Percentiles rank a stretch among this genome's conserved stretches.
These are phyloP conservation scores for Papilio glaucus DNA, from an alignment of 1,140 invertebrate species.

Conservation along the genomic window DNA sequence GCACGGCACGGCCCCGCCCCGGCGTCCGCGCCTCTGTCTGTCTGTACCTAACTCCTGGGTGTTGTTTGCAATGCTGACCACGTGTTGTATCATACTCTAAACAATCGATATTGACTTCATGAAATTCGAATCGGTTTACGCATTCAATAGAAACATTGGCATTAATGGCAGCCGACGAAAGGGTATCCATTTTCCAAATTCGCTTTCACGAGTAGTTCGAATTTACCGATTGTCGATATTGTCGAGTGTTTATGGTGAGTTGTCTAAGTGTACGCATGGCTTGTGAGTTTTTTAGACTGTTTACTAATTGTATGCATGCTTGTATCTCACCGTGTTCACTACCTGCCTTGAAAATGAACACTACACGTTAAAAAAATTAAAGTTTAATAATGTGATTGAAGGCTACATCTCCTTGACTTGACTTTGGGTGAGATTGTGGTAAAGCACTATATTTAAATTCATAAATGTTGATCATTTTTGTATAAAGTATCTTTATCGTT, in stretches of 20 bases:
- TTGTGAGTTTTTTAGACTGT: constrained; percentile 46
- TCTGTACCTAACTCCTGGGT: constrained; percentile 69
- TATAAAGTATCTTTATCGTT: not conserved
- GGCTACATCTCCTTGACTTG: not conserved
- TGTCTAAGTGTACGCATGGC: constrained; percentile 68
- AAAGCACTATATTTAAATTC: not conserved
- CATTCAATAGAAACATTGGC: constrained; percentile 62
- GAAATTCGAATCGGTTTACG: constrained; percentile 48
- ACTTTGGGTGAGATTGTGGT: constrained; percentile 5
- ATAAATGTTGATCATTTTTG: not conserved
- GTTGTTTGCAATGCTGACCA: constrained; percentile 79
- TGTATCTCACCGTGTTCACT: constrained; percentile 52
- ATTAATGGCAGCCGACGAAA: constrained; percentile 80
- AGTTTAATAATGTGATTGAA: constrained; percentile 19
- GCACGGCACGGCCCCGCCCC: constrained; percentile 46
- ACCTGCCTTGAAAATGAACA: constrained; percentile 59
- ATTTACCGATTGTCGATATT: constrained; percentile 81
- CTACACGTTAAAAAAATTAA: constrained; percentile 37
- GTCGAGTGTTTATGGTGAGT: constrained; percentile 79
- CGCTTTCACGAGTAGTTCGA: constrained; percentile 63
- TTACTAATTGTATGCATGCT: constrained; percentile 49
- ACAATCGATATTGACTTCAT: constrained; percentile 79
- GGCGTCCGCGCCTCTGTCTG: constrained; percentile 50
- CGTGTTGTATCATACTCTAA: constrained; percentile 69
- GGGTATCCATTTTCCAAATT: constrained; percentile 76